phyloP scores from a whole-genome alignment of 2,888 invertebrate genomes.

The Tenthredo distinguenda region DNA sequence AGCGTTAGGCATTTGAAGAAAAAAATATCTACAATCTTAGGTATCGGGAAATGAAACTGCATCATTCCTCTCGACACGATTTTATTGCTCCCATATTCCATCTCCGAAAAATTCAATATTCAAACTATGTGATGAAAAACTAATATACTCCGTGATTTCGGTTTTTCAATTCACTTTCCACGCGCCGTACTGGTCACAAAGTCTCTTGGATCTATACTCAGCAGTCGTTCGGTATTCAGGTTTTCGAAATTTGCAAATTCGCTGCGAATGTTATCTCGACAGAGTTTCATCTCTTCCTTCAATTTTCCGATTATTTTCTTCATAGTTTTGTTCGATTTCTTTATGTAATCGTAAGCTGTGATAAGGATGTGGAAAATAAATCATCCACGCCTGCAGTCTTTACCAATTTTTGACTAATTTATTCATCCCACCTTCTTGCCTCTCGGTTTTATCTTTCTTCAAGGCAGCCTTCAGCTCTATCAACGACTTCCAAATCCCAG shows the following conservation, averaged over 20 bases:
- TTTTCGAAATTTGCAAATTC: conserved; percentile 56
- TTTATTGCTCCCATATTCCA: not conserved
- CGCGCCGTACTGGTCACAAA: conserved; percentile 23
- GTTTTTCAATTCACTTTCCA: not conserved
- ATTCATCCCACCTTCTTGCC: conserved; percentile 11
- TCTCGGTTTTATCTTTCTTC: conserved; percentile 50
- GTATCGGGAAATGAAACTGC: not conserved
- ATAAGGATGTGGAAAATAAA: not conserved
- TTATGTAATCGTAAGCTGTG: conserved; percentile 55
- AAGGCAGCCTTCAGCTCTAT: conserved; percentile 51
- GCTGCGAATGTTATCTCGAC: conserved; percentile 47
- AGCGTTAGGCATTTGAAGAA: no score
- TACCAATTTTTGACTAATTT: not conserved
- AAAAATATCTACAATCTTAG: not conserved
- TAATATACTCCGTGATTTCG: not conserved
- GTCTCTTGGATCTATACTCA: conserved; percentile 54
- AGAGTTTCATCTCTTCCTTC: conserved; percentile 48
- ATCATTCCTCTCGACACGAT: not conserved
- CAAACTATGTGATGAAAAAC: not conserved
- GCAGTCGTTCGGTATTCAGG: conserved; percentile 53
- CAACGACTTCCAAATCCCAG: conserved; percentile 51
- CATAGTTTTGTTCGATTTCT: conserved; percentile 55
- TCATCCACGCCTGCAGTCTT: not conserved
- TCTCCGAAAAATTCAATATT: not conserved
- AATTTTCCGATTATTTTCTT: conserved; percentile 54